Percentiles rank a stretch among this genome's conserved stretches.
Evolutionary conservation across 2,113 vertebrate species (phyloP).

Genomic region (Pseudorasbora parva): DNA sequence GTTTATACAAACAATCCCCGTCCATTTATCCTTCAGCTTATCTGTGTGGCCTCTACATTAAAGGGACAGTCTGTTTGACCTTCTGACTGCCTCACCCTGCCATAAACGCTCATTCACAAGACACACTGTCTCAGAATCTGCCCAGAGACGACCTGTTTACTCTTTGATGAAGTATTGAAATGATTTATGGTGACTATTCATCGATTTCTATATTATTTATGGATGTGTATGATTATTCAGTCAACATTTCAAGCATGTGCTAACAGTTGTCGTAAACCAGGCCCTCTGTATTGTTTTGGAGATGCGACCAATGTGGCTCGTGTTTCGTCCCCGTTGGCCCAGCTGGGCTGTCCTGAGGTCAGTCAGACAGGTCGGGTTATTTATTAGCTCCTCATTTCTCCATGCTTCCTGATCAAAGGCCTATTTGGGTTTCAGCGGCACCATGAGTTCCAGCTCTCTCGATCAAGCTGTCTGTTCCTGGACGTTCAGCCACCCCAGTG

Average conservation of each 20-base stretch:
- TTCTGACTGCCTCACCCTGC: background rate
- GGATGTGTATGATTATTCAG: background rate
- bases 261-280: background rate
- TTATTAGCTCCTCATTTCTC: slow-evolving; percentile 64
- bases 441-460: slow-evolving; percentile 50
- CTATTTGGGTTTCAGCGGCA: slow-evolving; percentile 54
- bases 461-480: slow-evolving; percentile 19
- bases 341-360: slow-evolving; percentile 60
- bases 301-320: background rate
- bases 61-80: background rate
- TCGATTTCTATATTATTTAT: slow-evolving; percentile 5
- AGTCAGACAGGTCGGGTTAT: slow-evolving; percentile 62
- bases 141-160: background rate
- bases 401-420: slow-evolving; percentile 66
- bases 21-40: background rate
- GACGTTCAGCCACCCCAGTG: slow-evolving; percentile 4
- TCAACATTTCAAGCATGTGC: background rate
- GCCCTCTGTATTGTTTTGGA: background rate
- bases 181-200: background rate
- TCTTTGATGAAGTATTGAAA: too few relatives aligned
- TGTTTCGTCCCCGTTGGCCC: slow-evolving; percentile 33
- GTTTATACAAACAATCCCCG: background rate
- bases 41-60: slow-evolving; percentile 23
- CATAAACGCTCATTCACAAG: background rate
- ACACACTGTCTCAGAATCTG: background rate